Base-by-base conservation (phyloP, 1,140 invertebrate genomes). In the Dendrolimus punctatus region DNA sequence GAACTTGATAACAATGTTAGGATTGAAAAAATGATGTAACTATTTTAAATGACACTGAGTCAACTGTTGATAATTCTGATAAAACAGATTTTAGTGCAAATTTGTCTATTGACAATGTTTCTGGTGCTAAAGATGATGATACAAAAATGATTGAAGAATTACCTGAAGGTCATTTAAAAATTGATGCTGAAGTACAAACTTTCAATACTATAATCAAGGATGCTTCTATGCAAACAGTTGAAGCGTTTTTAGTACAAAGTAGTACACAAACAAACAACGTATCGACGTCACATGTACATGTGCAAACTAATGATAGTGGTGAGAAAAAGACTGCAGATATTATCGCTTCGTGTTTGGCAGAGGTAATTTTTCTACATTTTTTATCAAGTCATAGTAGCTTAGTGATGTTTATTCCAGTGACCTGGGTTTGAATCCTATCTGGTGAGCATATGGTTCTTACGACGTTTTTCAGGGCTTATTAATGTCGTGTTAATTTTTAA, bases 221-320 rank as follows among this genome's bases (percentile, higher is more conserved):
- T 63, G 56, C 56, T 10, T 69, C 69, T 62, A 63, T 72, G 9
- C 71, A 75, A 51, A 83, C 74, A 9, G 64, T 68, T 51, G 38
- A 43, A 6, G 10, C 58, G 8, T 6, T 36, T 2, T 23, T 41
- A 7, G 42, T 39, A 46, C 10, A n/a, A 10, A 50, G 23, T 7
- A 55, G 49, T 37, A 70, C 63, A 39, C 79, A 82, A 50, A 82
- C 77, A 38, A 72, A 77, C 45, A 37, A 23, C 40, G 48, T 55
- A 10, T 23, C 44, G 42, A 70, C 47, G 7, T 40, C 36, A 6
- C 43, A 66, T 58, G 57, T 40, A 38, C 39, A 53, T 54, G 53
- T 59, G 36, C 81, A 85, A 57, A 81, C 81, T 9, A 48, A 72
- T 8, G 72, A 80, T 49, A 66, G 75, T 5, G 73, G 74, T n/a